Conservation (phyloP, 2,797 vertebrate genomes). For the Melanotaenia trifasciata region DNA sequence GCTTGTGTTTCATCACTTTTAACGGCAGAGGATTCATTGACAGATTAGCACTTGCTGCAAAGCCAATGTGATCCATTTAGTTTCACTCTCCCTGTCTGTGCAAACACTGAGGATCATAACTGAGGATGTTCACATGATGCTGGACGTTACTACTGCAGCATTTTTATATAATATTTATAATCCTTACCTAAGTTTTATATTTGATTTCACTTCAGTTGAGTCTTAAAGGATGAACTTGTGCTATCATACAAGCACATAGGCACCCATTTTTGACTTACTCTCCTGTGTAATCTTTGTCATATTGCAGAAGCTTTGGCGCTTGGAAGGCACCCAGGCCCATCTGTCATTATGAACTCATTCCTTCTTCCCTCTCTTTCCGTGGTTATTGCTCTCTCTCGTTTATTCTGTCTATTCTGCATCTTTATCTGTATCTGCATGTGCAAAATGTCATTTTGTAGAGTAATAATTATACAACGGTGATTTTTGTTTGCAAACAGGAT, state of each 20-base stretch:
- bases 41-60: conserved; percentile 47
- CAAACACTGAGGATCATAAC: not conserved
- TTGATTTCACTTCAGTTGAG: conserved; percentile 11
- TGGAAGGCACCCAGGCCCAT: conserved; percentile 62
- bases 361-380: conserved; percentile 19
- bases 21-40: conserved; percentile 42
- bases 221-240: conserved; percentile 22
- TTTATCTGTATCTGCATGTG: conserved; percentile 23
- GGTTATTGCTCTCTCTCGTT: conserved; percentile 15
- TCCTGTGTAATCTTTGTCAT: conserved; percentile 55
- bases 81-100: conserved; percentile 18
- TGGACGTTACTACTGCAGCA: not conserved
- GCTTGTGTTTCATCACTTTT: conserved; percentile 40
- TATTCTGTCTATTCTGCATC: conserved; percentile 21
- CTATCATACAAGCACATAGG: conserved; percentile 11
- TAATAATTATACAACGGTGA: conserved; percentile 34
- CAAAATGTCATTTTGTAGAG: conserved; percentile 23
- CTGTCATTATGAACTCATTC: conserved; percentile 67
- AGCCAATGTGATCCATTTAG: conserved; percentile 41
- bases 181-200: not conserved
- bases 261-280: conserved; percentile 28
- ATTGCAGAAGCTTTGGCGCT: conserved; percentile 56
- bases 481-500: conserved; percentile 29
- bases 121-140: conserved; percentile 11
- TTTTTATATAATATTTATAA: not conserved